Conservation (phyloP, 1,140 invertebrate species). For the Drosophila equinoxialis region DNA sequence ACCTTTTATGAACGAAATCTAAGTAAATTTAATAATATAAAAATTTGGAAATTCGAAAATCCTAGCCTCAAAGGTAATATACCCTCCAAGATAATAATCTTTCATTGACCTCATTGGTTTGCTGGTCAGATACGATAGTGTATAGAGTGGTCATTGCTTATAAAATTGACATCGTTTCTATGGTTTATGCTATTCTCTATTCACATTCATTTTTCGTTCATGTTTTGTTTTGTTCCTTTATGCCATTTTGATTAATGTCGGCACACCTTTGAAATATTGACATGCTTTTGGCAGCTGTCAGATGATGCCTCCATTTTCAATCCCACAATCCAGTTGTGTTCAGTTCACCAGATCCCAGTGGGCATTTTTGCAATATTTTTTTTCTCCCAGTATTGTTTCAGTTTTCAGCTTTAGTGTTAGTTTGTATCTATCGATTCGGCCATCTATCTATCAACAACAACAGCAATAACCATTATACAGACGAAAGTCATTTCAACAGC, state of each 20-base stretch:
- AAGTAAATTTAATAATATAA: too few relatives aligned
- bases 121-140: background rate
- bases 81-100: too few relatives aligned
- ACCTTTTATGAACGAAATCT: too few relatives aligned
- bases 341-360: background rate
- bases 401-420: slow-evolving; percentile 27
- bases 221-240: slow-evolving; percentile 2
- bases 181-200: background rate
- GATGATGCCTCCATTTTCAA: slow-evolving; percentile 18
- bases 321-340: background rate
- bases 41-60: too few relatives aligned
- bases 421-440: slow-evolving; percentile 23
- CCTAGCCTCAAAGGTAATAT: too few relatives aligned
- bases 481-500: slow-evolving; percentile 67
- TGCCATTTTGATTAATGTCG: slow-evolving; percentile 68
- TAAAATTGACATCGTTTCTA: slow-evolving; percentile 1
- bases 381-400: slow-evolving; percentile 23
- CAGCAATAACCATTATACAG: slow-evolving; percentile 31
- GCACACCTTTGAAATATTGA: slow-evolving; percentile 67
- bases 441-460: slow-evolving; percentile 53
- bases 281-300: slow-evolving; percentile 53
- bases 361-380: background rate
- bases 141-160: too few relatives aligned
- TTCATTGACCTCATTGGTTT: too few relatives aligned
- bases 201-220: background rate